phyloP scores from a whole-genome alignment of 2,797 vertebrate genomes.

The Clarias fuscus region DNA sequence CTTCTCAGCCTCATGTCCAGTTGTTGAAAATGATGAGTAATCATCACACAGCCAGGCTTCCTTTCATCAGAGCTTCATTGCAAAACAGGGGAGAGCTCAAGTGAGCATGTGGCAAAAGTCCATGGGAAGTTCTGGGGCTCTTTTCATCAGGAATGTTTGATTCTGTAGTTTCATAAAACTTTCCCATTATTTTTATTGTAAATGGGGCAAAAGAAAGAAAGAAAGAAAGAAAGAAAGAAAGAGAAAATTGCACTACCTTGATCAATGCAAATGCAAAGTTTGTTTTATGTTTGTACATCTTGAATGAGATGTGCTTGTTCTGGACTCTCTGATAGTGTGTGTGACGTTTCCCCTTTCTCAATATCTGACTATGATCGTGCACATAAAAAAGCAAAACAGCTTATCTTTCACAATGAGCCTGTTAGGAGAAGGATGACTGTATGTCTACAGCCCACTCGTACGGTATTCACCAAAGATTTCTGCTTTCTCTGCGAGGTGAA shows the following conservation, averaged over 20 bases:
- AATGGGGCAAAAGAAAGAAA: background rate
- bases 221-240: background rate
- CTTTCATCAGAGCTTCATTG: background rate
- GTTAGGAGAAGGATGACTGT: background rate
- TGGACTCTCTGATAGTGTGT: no score
- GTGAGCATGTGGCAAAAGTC: slow-evolving; percentile 30
- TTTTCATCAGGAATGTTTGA: slow-evolving; percentile 13
- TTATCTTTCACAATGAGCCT: background rate
- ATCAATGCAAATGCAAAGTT: background rate
- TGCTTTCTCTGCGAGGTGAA: background rate
- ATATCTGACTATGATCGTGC: background rate
- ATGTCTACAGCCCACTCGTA: background rate
- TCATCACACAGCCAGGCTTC: background rate
- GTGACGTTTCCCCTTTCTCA: background rate
- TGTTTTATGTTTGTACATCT: background rate
- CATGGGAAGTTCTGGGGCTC: slow-evolving; percentile 39
- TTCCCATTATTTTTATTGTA: background rate
- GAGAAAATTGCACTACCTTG: background rate
- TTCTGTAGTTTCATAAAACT: slow-evolving; percentile 5
- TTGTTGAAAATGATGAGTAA: slow-evolving; percentile 1
- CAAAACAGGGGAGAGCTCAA: slow-evolving; percentile 35
- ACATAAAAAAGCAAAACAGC: no score
- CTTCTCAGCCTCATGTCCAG: background rate
- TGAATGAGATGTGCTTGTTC: no score
- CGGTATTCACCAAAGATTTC: slow-evolving; percentile 1